Base-by-base conservation (phyloP, 2,888 invertebrate genomes). In the Agrotis clavis region DNA sequence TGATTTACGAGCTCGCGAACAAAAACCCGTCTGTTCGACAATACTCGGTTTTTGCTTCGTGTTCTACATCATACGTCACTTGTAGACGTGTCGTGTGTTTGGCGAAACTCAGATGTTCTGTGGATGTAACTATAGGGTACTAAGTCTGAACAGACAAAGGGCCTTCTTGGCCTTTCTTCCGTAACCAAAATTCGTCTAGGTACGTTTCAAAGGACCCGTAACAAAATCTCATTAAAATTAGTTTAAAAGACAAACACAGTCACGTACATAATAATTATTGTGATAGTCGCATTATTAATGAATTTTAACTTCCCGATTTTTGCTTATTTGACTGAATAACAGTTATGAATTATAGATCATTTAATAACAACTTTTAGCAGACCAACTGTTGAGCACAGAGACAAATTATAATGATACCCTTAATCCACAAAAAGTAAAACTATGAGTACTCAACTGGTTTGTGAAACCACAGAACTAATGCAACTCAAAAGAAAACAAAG, bases 1-100 rank as follows among this genome's bases (percentile, higher is more conserved):
- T 85, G 83, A 83, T 82, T 82, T 82, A 83, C 70, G 83, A 85
- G 77, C 53, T 54, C 51, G 45, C 13, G 60, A 70, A 76, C 85
- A 83, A 83, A 83, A 83, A 82, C 61, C 56, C 50, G 69, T 56
- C 65, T 56, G 59, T 60, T 74, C 74, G 67, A 79, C 77, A 82
- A 72, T 60, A 47, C 14, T 41, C 25, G 19, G 72, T 67, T 76
- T 74, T 76, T 82, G 59, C 62, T 41, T 13, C 50, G 13, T 54
- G 65, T 72, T 51, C 50, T 50, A 65, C 51, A 63, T 59, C 47
- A 48, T 48, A 56, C 51, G 35, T 41, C 35, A 51, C 57, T 4
- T 54, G 57, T 61, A 41, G 47, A 51, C 30, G 4, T 56, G 41
- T 41, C 45, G 14, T 51, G 30, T n/a, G 56, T 4, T 30, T 56